These are phyloP conservation scores for Trachelus tabidus DNA, from an alignment of 2,888 invertebrate genomes.

Conservation along the genomic window DNA sequence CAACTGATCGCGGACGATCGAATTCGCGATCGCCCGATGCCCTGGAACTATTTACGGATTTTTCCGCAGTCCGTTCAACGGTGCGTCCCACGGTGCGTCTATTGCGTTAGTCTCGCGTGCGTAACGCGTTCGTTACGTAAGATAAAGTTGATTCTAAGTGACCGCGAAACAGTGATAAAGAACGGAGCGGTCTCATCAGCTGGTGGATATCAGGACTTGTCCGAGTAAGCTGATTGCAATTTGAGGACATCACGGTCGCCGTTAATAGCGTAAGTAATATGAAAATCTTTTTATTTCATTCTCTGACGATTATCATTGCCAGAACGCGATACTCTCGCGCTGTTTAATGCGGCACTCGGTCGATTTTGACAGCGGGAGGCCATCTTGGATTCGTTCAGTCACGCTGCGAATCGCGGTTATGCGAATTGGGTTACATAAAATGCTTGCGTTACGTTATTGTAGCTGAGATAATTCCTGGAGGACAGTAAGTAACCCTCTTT, in stretches of 20 bases:
- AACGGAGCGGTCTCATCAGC: conserved; percentile 30
- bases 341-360: neutral
- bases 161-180: neutral
- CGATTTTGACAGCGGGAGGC: conserved; percentile 40
- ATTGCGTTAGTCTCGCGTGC: conserved; percentile 11
- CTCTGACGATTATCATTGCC: neutral
- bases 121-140: neutral
- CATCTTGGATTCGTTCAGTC: conserved; percentile 41
- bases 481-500: neutral
- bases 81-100: neutral
- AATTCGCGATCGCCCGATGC: conserved; percentile 31
- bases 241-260: conserved; percentile 18
- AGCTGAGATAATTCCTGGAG: neutral
- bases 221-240: conserved; percentile 15
- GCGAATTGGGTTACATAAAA: conserved; percentile 40
- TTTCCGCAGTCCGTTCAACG: neutral
- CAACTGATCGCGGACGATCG: conserved; percentile 56
- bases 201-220: conserved; percentile 29
- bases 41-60: conserved; percentile 9
- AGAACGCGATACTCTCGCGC: neutral
- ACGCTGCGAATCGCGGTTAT: conserved; percentile 36
- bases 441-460: conserved; percentile 9
- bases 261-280: conserved; percentile 37
- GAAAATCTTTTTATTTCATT: conserved; percentile 4
- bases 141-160: neutral